phyloP scores from a whole-genome alignment of 2,797 vertebrate genomes.

The Thaleichthys pacificus region DNA sequence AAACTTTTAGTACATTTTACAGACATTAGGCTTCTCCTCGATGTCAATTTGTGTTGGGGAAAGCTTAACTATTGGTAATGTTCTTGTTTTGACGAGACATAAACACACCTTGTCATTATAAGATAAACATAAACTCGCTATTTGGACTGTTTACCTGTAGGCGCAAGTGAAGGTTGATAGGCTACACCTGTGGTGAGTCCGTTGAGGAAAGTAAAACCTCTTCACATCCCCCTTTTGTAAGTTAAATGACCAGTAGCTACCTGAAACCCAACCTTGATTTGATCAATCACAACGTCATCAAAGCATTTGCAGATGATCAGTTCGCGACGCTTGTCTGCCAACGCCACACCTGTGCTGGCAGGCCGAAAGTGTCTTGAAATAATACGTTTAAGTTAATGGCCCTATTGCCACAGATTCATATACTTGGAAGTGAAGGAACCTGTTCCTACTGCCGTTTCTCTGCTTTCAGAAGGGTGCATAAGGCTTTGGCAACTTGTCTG shows the following conservation, averaged over 20 bases:
- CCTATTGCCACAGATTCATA: slow-evolving; percentile 46
- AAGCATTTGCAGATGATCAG: not conserved
- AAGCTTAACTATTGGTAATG: not conserved
- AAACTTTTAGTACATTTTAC: not conserved
- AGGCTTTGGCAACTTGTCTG: slow-evolving; percentile 69
- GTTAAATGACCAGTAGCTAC: too few species aligned
- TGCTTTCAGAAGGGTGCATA: slow-evolving; percentile 37
- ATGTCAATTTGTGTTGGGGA: not conserved
- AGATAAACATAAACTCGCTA: not conserved
- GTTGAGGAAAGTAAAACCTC: not conserved
- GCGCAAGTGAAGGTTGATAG: not conserved
- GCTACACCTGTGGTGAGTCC: not conserved
- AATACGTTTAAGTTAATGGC: slow-evolving; percentile 19
- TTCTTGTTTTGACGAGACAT: too few species aligned
- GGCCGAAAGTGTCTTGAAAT: slow-evolving; percentile 4
- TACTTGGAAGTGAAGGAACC: slow-evolving; percentile 52
- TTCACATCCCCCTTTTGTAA: too few species aligned
- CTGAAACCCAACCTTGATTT: too few species aligned
- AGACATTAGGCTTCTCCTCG: not conserved
- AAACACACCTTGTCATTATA: not conserved
- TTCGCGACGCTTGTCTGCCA: not conserved
- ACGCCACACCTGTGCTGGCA: not conserved
- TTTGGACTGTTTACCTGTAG: not conserved
- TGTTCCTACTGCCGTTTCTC: slow-evolving; percentile 46
- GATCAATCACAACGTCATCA: too few species aligned